Evolutionary conservation across 2,888 invertebrate genomes (phyloP), one percentile per base, ranked within the genome.

Genomic region (Ochlodes sylvanus): DNA sequence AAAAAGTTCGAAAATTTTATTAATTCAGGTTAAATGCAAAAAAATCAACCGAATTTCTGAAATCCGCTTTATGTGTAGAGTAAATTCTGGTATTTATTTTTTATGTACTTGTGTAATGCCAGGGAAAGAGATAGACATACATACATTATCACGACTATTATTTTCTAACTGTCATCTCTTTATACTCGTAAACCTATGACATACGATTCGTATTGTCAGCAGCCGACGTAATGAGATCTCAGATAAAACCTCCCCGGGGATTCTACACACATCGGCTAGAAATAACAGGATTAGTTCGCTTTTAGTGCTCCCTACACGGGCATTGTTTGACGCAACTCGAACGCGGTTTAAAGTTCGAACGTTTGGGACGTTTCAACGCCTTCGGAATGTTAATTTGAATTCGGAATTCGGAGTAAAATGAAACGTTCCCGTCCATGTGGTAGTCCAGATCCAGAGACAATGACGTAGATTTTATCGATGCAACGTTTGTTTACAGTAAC

Each of bases 231-330:
- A 79, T 77, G 77, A 77, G 77, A 72, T 76, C 73, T 63, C 70
- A 76, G 72, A 75, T 78, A 77, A 78, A 77, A 76, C 73, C 71
- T 71, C 75, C 73, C 64, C 60, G 15, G 75, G 73, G 76, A 75
- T 71, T 71, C 67, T 63, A 69, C 68, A 65, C 67, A 70, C 68
- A 64, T 62, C 56, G 56, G 58, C 56, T 55, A 44, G 58, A 50
- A 44, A 68, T 63, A 47, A 57, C 63, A 21, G 38, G 57, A 62
- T 63, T 63, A 58, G 56, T 68, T 57, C 50, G 63, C 63, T 54
- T 68, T 68, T 52, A 62, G 27, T 57, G 34, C 63, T 68, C 70
- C 60, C 67, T 50, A 19, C 58, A 61, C 63, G 63, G 50, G 60
- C 63, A 63, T 70, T 67, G 57, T 62, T 44, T 32, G 57, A 57